Percentiles rank a stretch among this genome's conserved stretches.
These are phyloP conservation scores for Pogonocherus hispidulus DNA, from an alignment of 2,888 invertebrate genomes.

Conservation along the genomic window DNA sequence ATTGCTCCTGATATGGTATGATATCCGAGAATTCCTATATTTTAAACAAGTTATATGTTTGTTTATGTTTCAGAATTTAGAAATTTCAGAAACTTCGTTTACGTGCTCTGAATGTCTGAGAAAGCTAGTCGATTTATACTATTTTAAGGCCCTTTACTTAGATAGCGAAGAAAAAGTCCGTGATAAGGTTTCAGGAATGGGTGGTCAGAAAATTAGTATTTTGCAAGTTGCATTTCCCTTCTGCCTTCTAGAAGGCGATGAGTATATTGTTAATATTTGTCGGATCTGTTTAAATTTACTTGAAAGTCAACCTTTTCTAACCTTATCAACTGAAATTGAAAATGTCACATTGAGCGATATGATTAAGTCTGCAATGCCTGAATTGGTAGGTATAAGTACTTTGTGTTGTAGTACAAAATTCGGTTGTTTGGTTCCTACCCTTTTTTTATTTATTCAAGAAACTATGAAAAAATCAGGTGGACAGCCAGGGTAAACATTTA, in stretches of 20 bases:
- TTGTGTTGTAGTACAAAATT: too few relatives aligned
- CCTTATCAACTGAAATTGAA: not conserved
- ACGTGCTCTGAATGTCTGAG: not conserved
- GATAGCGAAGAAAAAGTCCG: not conserved
- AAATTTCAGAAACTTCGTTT: not conserved
- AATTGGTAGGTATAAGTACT: not conserved
- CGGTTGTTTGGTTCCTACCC: too few relatives aligned
- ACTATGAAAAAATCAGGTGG: too few relatives aligned
- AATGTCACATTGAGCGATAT: not conserved
- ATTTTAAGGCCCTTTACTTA: not conserved
- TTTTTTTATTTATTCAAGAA: too few relatives aligned
- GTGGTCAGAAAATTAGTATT: not conserved
- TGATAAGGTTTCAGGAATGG: not conserved
- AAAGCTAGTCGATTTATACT: not conserved
- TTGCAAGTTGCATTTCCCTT: not conserved
- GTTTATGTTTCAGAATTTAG: not conserved
- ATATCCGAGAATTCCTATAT: not conserved
- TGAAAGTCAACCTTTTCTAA: not conserved
- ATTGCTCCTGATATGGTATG: not conserved
- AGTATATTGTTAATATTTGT: not conserved
- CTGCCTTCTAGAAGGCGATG: not conserved
- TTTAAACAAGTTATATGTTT: not conserved
- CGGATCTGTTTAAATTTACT: not conserved
- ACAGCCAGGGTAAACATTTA: too few relatives aligned
- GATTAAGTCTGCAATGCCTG: not conserved